Evolutionary conservation across 1,140 invertebrate species (phyloP).

Genomic region (Acarapis woodi): DNA sequence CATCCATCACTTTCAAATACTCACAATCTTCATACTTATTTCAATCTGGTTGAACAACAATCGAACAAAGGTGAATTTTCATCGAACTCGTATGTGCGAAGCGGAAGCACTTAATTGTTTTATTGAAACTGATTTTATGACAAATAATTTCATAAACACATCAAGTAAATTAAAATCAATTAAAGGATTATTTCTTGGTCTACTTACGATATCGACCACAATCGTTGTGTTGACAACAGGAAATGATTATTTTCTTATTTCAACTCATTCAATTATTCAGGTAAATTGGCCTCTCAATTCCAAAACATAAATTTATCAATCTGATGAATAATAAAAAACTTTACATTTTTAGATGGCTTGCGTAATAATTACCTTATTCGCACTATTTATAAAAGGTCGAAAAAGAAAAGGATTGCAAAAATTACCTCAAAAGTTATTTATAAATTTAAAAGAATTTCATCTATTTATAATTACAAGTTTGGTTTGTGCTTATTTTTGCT

Average conservation of each 20-base stretch:
- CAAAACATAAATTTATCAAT: neutral
- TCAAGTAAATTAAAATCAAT: conserved; percentile 19
- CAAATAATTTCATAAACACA: neutral
- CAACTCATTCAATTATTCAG: conserved; percentile 5
- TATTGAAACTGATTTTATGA: neutral
- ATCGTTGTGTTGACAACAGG: conserved; percentile 24
- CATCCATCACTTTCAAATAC: conserved; percentile 9
- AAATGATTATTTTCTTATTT: neutral
- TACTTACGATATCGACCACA: conserved; percentile 25
- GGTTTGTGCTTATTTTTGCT: too few relatives aligned
- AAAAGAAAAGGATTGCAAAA: neutral
- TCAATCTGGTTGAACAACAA: conserved; percentile 10
- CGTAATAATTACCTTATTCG: too few relatives aligned
- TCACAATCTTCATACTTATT: conserved; percentile 8
- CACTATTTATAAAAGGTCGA: neutral
- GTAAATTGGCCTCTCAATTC: neutral
- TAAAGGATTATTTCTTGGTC: conserved; percentile 29
- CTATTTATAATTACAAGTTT: too few relatives aligned
- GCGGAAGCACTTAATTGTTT: too few relatives aligned
- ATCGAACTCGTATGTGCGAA: conserved; percentile 2
- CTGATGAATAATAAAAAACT: neutral
- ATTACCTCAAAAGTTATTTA: neutral
- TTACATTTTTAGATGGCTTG: too few relatives aligned
- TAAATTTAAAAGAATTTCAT: neutral
- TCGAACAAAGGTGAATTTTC: conserved; percentile 2